Evolutionary conservation across 2,888 invertebrate genomes (phyloP).

Genomic region (Phragmatobia fuliginosa): DNA sequence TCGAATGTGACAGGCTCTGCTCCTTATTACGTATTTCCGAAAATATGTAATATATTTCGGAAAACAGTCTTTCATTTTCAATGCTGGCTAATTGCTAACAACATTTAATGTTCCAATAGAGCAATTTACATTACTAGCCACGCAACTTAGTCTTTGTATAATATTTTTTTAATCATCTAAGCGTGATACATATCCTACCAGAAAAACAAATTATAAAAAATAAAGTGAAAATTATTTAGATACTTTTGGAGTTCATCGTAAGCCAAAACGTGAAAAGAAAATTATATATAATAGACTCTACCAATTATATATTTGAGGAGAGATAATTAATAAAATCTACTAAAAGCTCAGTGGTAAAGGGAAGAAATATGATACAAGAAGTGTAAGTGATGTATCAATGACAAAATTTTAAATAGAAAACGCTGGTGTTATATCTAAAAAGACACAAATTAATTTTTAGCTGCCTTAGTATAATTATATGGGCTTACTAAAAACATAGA

Average conservation of each 20-base stretch:
- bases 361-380: conserved; percentile 33
- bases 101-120: not conserved
- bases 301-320: too few species aligned
- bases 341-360: conserved; percentile 19
- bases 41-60: not conserved
- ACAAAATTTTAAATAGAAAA: conserved; percentile 50
- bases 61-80: not conserved
- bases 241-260: too few species aligned
- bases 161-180: too few species aligned
- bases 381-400: conserved; percentile 39
- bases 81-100: not conserved
- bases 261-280: too few species aligned
- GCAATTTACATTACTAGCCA: too few species aligned
- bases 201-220: too few species aligned
- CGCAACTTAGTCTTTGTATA: too few species aligned
- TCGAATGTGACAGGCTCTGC: not conserved
- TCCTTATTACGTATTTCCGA: not conserved
- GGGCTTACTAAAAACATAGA: conserved; percentile 13
- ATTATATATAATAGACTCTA: too few species aligned
- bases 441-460: conserved; percentile 41
- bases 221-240: too few species aligned
- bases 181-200: too few species aligned
- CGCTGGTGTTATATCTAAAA: conserved; percentile 38
- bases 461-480: conserved; percentile 47
- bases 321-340: not conserved